Evolutionary conservation across 1,140 invertebrate species (phyloP), one percentile per base, ranked within the genome.

Genomic region (Oryzaephilus surinamensis): DNA sequence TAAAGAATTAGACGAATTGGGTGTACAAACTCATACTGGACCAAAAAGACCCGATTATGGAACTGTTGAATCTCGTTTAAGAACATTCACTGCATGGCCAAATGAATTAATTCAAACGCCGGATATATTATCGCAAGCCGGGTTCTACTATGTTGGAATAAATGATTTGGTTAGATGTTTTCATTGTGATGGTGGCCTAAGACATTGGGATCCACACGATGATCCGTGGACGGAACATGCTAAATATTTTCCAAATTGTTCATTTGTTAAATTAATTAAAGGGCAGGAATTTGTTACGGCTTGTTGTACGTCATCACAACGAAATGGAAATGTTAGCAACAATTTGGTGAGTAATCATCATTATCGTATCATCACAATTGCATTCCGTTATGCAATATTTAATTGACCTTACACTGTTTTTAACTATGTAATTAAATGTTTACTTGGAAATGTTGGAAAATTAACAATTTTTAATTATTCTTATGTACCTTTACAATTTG

Each of bases 141-240:
- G 85, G 19, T 85, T 89, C 54, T 88, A 77, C 61, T 87, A 84
- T 62, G 39, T 50, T 68, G 76, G 74, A 19, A 55, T 63, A 30
- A 62, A 60, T 11, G 81, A 84, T 63, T 72, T 83, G 66, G 88
- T 93, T 4, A 73, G 84, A 31, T 97, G 92, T 67, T 94, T 92
- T 64, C 82, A 90, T 63, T 97, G 92, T 65, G 82, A 87, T 57
- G 85, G 87, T 15, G 86, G 85, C 0, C 65, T 95, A 14, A 70
- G 79, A 43, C 79, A 81, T 53, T 97, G 91, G 91, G 79, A 87
- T 60, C 67, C 72, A 21, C 72, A 73, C 11, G 91, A 95, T 60
- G 77, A 87, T 56, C 84, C 87, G 7, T 93, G 88, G 89, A 67
- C 73, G 27, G 90, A 95, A 58, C 92, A 96, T 65, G 87, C 85